Base-by-base conservation (phyloP, 1,140 invertebrate species). In the Globodera rostochiensis region DNA sequence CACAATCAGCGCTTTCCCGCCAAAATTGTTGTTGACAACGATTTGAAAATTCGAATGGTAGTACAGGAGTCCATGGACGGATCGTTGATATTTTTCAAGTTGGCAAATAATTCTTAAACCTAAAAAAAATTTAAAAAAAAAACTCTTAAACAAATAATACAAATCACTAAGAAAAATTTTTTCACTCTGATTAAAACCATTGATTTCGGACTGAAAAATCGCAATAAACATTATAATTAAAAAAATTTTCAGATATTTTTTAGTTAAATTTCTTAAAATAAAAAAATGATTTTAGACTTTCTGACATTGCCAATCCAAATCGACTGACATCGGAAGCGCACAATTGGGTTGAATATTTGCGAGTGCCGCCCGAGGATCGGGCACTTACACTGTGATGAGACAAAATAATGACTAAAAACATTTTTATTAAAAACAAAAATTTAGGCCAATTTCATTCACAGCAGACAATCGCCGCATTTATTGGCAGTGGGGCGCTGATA, bases 401-500 rank as follows among this genome's bases (percentile, higher is more conserved):
- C 67, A 53, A 25, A 25, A n/a, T 36, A 49, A 15, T 9, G 11
- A 69, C 36, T 7, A 77, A 77, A 19, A 49, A 25, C 45, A 64
- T 36, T 36, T 36, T 64, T 64, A 25, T 64, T n/a, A 53, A 53
- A 53, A 53, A 53, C 15, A 53, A 53, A 53, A 46, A 67, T 89
- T 76, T 73, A 90, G 88, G 25, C 88, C 88, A 25, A 85, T 89
- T n/a, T 81, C 85, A 0, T 89, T 89, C 76, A 87, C 86, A 36
- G 80, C 77, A 49, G 85, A 88, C 70, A 89, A 89, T 80, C 81
- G 84, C 57, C 84, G 81, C 57, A 86, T 90, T 66, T 89, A 88
- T 73, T 90, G 88, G 88, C 79, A 86, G 57, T 86, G 86, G 88
- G 88, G 87, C 73, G 84, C 81, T 9, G 88, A 78, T 21, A 86